Evolutionary conservation across 2,113 vertebrate genomes (phyloP), one percentile per base, ranked within the genome.

Genomic region (Ursus arctos): DNA sequence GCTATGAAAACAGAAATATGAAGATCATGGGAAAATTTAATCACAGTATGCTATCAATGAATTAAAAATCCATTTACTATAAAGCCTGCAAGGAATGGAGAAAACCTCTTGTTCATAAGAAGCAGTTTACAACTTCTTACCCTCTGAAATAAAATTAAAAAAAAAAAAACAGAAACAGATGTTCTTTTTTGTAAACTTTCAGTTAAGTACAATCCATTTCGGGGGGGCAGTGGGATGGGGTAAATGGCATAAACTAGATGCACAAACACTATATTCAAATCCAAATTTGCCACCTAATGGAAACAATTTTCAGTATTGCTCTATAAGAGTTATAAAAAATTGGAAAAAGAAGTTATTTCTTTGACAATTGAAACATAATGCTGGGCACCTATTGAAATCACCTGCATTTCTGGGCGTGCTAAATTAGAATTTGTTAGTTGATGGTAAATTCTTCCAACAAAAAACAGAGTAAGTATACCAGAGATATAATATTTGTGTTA

Each of bases 41-140:
- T 98, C 97, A 98, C 85, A 98, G 98, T 97, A 97, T 94, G 40
- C 55, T 81, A 10, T 92, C 94, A 97, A 91, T 96, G 97, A 98
- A 97, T 96, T 98, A 98, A 99, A 98, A 97, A 98, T 98, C 93
- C 90, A 98, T 98, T 98, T 99, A 98, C 86, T 94, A 92, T 94
- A 95, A 97, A 65, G 12, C 95, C 97, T 97, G 93, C 89, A 18
- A 82, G 90, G 97, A 97, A 88, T 65, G 98, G 98, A 94, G 94
- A 96, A 98, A 98, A 98, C 16, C 61, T 97, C 55, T 98, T 98
- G 88, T 97, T 97, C 97, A 91, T 92, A 96, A 97, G 96, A 98
- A 91, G 95, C 94, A 98, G 98, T 98, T 98, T 98, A 93, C 96
- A 98, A 97, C 28, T 98, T 98, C 98, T 98, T 96, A 94, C 86